phyloP scores from a whole-genome alignment of 2,113 vertebrate species.

The Pteropus alecto region DNA sequence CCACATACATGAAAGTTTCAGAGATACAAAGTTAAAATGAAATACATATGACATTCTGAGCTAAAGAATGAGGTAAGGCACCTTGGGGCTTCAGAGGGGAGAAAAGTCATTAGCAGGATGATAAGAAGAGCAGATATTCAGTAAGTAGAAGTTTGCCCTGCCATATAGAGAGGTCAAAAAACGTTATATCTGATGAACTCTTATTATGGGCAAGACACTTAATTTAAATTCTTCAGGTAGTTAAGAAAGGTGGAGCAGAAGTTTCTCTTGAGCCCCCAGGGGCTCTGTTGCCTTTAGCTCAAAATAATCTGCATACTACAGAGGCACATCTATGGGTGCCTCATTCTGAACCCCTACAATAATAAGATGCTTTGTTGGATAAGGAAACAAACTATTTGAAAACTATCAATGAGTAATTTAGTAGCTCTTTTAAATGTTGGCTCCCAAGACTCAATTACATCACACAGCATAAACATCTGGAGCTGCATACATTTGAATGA shows the following conservation, averaged over 20 bases:
- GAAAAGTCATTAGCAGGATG: too few relatives aligned
- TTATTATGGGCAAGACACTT: neutral
- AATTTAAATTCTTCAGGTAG: neutral
- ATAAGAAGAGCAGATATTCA: neutral
- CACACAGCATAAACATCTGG: neutral
- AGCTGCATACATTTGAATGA: neutral
- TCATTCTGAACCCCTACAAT: neutral
- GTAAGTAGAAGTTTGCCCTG: neutral
- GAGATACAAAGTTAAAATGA: too few relatives aligned
- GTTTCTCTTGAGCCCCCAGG: neutral
- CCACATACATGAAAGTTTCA: too few relatives aligned
- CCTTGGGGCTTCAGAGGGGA: too few relatives aligned
- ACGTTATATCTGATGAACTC: neutral
- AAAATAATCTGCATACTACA: neutral
- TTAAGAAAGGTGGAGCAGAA: neutral
- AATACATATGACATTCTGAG: too few relatives aligned
- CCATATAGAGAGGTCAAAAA: neutral
- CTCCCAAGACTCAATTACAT: neutral
- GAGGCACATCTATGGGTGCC: neutral
- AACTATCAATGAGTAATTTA: conserved; percentile 8
- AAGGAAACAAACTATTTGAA: neutral
- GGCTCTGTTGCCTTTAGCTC: neutral
- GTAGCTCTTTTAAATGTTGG: neutral
- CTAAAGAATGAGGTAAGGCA: too few relatives aligned
- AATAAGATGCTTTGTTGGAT: neutral